phyloP scores from a whole-genome alignment of 1,140 invertebrate genomes.

The Whitmania pigra region DNA sequence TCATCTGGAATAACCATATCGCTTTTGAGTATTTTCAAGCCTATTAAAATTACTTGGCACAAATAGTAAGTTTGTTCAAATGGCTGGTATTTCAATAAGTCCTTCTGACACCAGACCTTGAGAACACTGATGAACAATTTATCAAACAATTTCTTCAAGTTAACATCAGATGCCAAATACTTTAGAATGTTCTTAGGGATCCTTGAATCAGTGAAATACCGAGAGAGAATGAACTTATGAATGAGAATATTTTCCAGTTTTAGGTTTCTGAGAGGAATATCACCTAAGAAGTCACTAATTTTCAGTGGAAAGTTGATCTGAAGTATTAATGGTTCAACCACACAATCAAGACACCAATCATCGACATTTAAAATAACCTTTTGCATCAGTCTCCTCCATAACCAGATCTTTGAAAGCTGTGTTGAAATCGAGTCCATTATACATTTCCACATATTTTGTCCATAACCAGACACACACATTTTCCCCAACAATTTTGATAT shows the following conservation, averaged over 20 bases:
- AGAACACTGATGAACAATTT: not conserved
- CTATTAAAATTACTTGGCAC: conserved; percentile 6
- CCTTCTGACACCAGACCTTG: conserved; percentile 1
- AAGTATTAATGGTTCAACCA: conserved; percentile 5
- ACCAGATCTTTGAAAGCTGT: not conserved
- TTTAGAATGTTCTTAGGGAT: not conserved
- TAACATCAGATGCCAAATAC: not conserved
- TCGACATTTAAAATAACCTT: not conserved
- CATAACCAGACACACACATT: conserved; percentile 6
- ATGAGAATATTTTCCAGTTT: not conserved
- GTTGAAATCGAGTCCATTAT: not conserved
- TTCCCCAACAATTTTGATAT: not conserved
- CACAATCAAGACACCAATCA: conserved; percentile 13
- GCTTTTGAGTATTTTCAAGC: not conserved
- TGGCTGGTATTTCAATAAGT: not conserved
- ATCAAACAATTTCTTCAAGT: not conserved
- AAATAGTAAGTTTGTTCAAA: conserved; percentile 11
- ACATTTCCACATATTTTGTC: not conserved
- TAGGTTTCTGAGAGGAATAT: not conserved
- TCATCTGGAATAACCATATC: not conserved
- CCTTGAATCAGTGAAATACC: not conserved
- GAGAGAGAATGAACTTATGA: not conserved
- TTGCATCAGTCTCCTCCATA: conserved; percentile 1
- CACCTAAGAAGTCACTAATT: conserved; percentile 1
- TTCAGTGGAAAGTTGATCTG: not conserved